phyloP scores from a whole-genome alignment of 2,113 vertebrate species.

The Hirundichthys speculiger region DNA sequence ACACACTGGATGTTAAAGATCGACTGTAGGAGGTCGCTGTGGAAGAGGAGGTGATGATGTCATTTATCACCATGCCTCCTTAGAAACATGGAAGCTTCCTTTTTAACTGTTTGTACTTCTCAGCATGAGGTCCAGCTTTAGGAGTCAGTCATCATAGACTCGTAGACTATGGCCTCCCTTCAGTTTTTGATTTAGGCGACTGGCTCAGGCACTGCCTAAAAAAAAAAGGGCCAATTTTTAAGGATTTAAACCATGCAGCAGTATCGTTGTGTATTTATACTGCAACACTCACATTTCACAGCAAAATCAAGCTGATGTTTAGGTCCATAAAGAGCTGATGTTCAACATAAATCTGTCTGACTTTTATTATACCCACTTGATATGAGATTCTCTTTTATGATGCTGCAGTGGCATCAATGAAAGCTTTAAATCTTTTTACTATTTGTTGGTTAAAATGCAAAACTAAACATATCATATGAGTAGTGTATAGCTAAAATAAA shows the following conservation, averaged over 20 bases:
- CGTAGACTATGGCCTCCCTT: neutral
- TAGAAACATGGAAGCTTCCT: slow-evolving; percentile 1
- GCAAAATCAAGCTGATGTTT: slow-evolving; percentile 5
- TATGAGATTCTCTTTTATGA: slow-evolving; percentile 23
- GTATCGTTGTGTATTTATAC: slow-evolving; percentile 3
- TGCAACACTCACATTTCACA: neutral
- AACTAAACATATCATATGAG: neutral
- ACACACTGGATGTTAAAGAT: slow-evolving; percentile 61
- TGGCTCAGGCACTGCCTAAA: neutral
- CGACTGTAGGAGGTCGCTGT: slow-evolving; percentile 27
- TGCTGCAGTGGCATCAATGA: slow-evolving; percentile 21
- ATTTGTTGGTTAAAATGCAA: neutral
- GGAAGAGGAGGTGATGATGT: no score
- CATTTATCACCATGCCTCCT: no score
- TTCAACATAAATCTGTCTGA: slow-evolving; percentile 13
- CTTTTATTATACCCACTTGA: neutral
- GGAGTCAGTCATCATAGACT: slow-evolving; percentile 1
- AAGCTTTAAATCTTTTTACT: slow-evolving; percentile 17
- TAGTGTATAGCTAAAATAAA: slow-evolving; percentile 13
- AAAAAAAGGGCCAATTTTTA: neutral
- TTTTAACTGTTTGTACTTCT: slow-evolving; percentile 6
- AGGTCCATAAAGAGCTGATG: slow-evolving; percentile 32
- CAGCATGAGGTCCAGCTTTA: slow-evolving; percentile 1
- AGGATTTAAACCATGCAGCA: neutral
- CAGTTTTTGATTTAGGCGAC: slow-evolving; percentile 9